Evolutionary conservation across 2,888 invertebrate species (phyloP).

Genomic region (Caenorhabditis uteleia): DNA sequence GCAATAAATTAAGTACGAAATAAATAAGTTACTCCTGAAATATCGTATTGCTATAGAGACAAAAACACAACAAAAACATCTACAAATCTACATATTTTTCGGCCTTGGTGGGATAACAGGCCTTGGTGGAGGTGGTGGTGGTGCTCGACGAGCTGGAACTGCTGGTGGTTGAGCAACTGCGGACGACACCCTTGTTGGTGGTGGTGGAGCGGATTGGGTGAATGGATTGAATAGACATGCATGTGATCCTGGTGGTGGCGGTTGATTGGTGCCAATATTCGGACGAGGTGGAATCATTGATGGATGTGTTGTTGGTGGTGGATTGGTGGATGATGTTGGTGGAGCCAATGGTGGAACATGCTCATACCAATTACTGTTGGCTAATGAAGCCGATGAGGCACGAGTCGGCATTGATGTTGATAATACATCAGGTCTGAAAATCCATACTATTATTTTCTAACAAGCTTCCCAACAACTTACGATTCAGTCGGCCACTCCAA

Average conservation of each 20-base stretch:
- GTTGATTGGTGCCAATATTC: constrained; percentile 18
- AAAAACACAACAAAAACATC: background rate
- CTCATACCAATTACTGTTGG: constrained; percentile 32
- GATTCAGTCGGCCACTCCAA: constrained; percentile 42
- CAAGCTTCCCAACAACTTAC: background rate
- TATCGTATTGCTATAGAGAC: background rate
- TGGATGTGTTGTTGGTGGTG: background rate
- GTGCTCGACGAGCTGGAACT: constrained; percentile 39
- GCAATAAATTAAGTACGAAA: background rate
- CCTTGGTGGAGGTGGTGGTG: constrained; percentile 43
- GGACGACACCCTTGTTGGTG: constrained; percentile 10
- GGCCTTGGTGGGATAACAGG: constrained; percentile 49
- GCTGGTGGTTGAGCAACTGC: constrained; percentile 14
- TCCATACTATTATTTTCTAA: background rate
- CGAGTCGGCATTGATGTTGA: constrained; percentile 41
- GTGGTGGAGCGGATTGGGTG: constrained; percentile 20
- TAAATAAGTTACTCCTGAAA: background rate
- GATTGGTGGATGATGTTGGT: constrained; percentile 5
- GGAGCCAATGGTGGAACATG: constrained; percentile 35
- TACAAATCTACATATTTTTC: constrained; percentile 23
- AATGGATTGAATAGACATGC: constrained; percentile 37
- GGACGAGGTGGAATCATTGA: background rate
- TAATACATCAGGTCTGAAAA: constrained; percentile 21
- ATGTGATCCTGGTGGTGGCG: constrained; percentile 9
- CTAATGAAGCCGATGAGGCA: constrained; percentile 24